Base-by-base conservation (phyloP, 1,140 invertebrate species). In the Neuroterus valhalla region DNA sequence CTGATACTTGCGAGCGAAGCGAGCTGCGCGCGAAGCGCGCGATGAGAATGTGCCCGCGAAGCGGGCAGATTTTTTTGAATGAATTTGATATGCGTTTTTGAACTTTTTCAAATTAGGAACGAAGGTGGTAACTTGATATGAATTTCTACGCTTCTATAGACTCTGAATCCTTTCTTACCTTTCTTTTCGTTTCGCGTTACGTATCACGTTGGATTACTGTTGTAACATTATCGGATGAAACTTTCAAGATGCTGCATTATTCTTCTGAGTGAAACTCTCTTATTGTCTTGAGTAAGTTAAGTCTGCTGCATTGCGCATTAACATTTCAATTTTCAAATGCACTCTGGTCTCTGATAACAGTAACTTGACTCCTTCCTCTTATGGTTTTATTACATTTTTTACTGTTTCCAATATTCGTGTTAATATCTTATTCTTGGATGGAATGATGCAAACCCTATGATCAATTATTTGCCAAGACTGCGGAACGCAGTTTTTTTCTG, bases 241-340 rank as follows among this genome's bases (percentile, higher is more conserved):
- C 55, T 70, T 44, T 68, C 44, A 45, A 74, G 69, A 70, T 48
- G 71, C 55, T 76, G 75, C 71, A 55, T 70, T 72, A 75, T 67
- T 66, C 42, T 74, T 72, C 70, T 21, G n/a, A 50, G 48, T 48
- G 44, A 43, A 70, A 45, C 44, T 62, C 23, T 26, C 23, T 55
- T 55, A 55, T 55, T 55, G 19, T 55, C 50, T 55, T 55, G 21
- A 31, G 14, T 26, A 14, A 5, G 55, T 62, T n/a, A n/a, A n/a
- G n/a, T n/a, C n/a, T n/a, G n/a, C 55, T 62, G 55, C 26, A 31
- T 14, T 62, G 23, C 55, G 12, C 55, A 62, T 62, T 38, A 62
- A 31, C 14, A 62, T 31, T n/a, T 8, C 55, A 62, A 10, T 38
- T 38, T 38, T 38, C 31, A 38, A 38, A 62, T 62, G 55, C 55